These are phyloP conservation scores for Miltochrista miniata DNA, from an alignment of 2,888 invertebrate species.

Conservation along the genomic window DNA sequence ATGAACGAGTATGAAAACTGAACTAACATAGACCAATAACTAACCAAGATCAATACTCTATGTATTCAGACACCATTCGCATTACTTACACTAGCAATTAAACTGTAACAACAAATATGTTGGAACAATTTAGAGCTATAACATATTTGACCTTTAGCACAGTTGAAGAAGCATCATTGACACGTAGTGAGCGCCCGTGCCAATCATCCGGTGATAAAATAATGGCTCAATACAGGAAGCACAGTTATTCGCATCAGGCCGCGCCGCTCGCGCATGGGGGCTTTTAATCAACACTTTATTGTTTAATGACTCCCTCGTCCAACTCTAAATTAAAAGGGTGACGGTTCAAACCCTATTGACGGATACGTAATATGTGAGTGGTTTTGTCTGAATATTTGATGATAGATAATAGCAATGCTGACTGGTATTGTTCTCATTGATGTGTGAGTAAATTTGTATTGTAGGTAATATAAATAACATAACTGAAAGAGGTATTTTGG, in stretches of 20 bases:
- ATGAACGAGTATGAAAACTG: too few relatives aligned
- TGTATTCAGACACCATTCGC: too few relatives aligned
- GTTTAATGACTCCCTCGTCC: slow-evolving; percentile 82
- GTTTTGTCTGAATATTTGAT: slow-evolving; percentile 74
- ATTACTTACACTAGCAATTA: neutral
- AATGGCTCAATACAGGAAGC: slow-evolving; percentile 78
- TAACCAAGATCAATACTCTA: neutral
- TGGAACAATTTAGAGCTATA: slow-evolving; percentile 10
- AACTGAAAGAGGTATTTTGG: too few relatives aligned
- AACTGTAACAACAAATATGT: neutral
- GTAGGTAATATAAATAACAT: neutral
- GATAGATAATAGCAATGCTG: slow-evolving; percentile 59
- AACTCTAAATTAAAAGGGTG: slow-evolving; percentile 83
- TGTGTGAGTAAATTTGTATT: neutral
- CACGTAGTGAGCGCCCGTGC: slow-evolving; percentile 56
- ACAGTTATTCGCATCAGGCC: slow-evolving; percentile 73
- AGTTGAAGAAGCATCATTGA: slow-evolving; percentile 38
- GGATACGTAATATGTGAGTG: slow-evolving; percentile 75
- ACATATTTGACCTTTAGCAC: slow-evolving; percentile 23
- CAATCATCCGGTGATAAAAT: slow-evolving; percentile 82
- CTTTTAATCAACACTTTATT: slow-evolving; percentile 84
- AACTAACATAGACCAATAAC: too few relatives aligned
- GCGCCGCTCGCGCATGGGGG: slow-evolving; percentile 74
- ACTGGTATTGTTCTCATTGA: slow-evolving; percentile 1
- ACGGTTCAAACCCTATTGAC: slow-evolving; percentile 81